Conservation (phyloP, 2,797 vertebrate species). For the Percopsis omiscomaycus region DNA sequence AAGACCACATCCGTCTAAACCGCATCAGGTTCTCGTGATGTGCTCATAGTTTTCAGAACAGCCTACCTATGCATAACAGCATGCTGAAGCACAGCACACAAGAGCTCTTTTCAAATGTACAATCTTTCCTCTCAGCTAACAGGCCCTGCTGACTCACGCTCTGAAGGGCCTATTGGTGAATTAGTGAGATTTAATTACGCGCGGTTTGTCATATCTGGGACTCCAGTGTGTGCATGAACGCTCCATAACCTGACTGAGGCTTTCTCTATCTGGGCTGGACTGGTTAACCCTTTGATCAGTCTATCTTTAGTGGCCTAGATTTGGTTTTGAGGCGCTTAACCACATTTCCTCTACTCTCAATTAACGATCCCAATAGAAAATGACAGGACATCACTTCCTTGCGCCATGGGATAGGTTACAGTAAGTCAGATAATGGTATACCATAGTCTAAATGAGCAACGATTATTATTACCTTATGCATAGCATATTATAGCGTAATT, state of each 20-base stretch:
- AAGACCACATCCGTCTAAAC: constrained; percentile 13
- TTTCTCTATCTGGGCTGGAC: background rate
- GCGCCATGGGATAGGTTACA: constrained; percentile 10
- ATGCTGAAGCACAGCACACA: constrained; percentile 33
- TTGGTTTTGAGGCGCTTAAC: constrained; percentile 34
- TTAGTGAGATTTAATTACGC: constrained; percentile 45
- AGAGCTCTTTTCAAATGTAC: constrained; percentile 43
- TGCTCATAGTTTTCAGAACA: constrained; percentile 16
- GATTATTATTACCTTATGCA: constrained; percentile 44
- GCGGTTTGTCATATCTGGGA: constrained; percentile 43
- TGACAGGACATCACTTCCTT: constrained; percentile 45
- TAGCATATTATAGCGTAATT: constrained; percentile 46
- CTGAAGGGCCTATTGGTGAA: constrained; percentile 33
- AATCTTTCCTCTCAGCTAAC: constrained; percentile 22
- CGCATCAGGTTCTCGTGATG: constrained; percentile 43
- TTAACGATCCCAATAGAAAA: constrained; percentile 22
- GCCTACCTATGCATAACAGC: background rate
- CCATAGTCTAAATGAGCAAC: constrained; percentile 24
- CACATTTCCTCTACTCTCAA: constrained; percentile 30
- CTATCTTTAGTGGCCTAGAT: constrained; percentile 52
- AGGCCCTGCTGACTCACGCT: constrained; percentile 71
- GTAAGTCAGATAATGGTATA: constrained; percentile 32
- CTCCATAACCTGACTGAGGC: constrained; percentile 9
- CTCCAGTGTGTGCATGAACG: constrained; percentile 23
- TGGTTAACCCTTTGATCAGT: constrained; percentile 37